Base-by-base conservation (phyloP, 2,888 invertebrate species). In the Hypselothyrea guttata region DNA sequence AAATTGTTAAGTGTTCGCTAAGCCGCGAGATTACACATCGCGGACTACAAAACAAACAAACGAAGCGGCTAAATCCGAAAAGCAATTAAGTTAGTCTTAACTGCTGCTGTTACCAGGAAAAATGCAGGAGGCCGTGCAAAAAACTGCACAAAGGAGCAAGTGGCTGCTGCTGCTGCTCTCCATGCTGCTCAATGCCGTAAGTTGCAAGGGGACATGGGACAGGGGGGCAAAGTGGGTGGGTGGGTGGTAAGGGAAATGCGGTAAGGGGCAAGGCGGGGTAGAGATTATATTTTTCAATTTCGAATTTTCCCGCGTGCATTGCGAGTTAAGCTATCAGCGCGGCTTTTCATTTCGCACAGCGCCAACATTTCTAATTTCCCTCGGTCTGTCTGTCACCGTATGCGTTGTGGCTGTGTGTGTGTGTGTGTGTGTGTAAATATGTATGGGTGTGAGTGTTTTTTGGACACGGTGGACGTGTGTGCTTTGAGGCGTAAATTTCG, bases 171-270 rank as follows among this genome's bases (percentile, higher is more conserved):
- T 88, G 56, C 55, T 87, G 48, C 73, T 88, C 56, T 84, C 84
- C 59, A 81, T 88, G 88, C 76, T 88, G 49, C 64, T 89, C 62
- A 89, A 86, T 84, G 87, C 87, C 62, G 88, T 88, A 87, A 88
- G 88, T 88, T 12, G 12, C 8, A 16, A 22, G 31, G n/a, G 5
- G 2, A 5, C 9, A 8, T 8, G 9, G 7, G 11, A 13, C 9
- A 11, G 16, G 1, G 13, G 34, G 4, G n/a, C n/a, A n/a, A 12
- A 12, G 12, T 2, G 16, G 4, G 7, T 1, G 37, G 37, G 37
- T 3, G 5, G 5, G 8, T n/a, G 34, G 15, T 16, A 12, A 15
- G 7, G 16, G 2, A 16, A 12, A n/a, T 30, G 30, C 7, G 7
- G 8, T n/a, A n/a, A n/a, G n/a, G 48, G 7, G 9, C 1, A 7